Evolutionary conservation across 2,797 vertebrate species (phyloP), one percentile per base, ranked within the genome.

Genomic region (Diplodus sargus): DNA sequence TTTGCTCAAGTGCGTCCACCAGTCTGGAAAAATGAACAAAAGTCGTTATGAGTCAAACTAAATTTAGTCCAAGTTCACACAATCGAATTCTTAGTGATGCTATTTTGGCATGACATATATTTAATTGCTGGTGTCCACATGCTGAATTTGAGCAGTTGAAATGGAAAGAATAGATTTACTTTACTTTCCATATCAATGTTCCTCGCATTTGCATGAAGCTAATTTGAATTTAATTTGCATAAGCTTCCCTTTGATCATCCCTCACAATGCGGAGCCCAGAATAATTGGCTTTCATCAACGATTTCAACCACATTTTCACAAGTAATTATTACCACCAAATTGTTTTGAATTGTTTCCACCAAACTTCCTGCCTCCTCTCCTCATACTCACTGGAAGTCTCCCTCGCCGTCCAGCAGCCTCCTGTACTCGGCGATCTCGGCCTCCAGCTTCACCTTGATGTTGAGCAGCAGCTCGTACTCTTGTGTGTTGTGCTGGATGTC

Each of bases 381-480:
- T 78, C 51, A 63, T 70, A 89, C 95, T 95, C 85, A 98, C 97
- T 18, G 91, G 5, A 97, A 89, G 15, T 94, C 56, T 0, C 0
- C 87, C 10, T 82, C 96, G 0, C 96, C 96, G 1, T 98, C 97
- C 74, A 98, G 94, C 74, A 99, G 95, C 78, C 93, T 93, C 82
- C 95, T 96, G 94, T 99, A 99, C 82, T 96, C 96, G 0, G 87
- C 74, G 4, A 98, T 98, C 93, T 99, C 97, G 0, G 93, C 93
- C 92, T 98, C 97, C 90, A 99, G 93, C 81, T 96, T 96, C 91
- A 95, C 94, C 90, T 98, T 98, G 90, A 96, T 93, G 89, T 97
- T 96, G 74, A 97, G 91, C 72, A 98, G 94, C 16, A 72, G 62
- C 74, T 97, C 95, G 0, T 98, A 97, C 3, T 97, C 96, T 12